Evolutionary conservation across 1,140 invertebrate species (phyloP), one percentile per base, ranked within the genome.

Genomic region (Zaprionus nigranus): DNA sequence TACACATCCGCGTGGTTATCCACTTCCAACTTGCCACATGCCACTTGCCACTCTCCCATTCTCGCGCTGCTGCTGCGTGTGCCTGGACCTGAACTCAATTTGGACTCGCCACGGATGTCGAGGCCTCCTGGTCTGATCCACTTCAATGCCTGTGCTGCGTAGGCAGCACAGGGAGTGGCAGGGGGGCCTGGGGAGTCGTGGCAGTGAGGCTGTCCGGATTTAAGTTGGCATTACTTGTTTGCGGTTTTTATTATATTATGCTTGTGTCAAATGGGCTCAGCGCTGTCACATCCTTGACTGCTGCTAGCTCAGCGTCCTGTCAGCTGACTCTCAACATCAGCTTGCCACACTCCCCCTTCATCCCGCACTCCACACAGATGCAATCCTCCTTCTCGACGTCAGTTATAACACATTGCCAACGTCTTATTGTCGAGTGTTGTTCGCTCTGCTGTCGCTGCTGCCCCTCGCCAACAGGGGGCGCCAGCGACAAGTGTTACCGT

Each of bases 171-270:
- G 9, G 0, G 30, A 34, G 9, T 30, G 17, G 17, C 0, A 1
- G 17, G 17, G 30, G n/a, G 13, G 40, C 17, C 17, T 1, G 15
- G 12, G 34, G 24, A 9, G 28, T n/a, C 3, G 7, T 30, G 9
- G 30, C 30, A 34, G 30, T 34, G 30, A 34, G 30, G 30, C 30
- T 34, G 30, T 34, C 9, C 17, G 24, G 51, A 24, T 24, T 26
- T 61, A 43, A 72, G 30, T 74, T 82, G 83, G 77, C 80, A 82
- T 87, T 82, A 80, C 83, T 86, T 86, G 83, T 86, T 88, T 87
- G 84, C 74, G 84, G 84, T 88, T 88, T 88, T 88, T 87, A 87
- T 87, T 87, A 83, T 88, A 87, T 88, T 86, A 88, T 88, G 67
- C 74, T 83, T 76, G 79, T 87, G 84, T 87, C 84, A 87, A 83